Evolutionary conservation across 2,888 invertebrate species (phyloP), one percentile per base, ranked within the genome.

Genomic region (Dolichomitus sp.): DNA sequence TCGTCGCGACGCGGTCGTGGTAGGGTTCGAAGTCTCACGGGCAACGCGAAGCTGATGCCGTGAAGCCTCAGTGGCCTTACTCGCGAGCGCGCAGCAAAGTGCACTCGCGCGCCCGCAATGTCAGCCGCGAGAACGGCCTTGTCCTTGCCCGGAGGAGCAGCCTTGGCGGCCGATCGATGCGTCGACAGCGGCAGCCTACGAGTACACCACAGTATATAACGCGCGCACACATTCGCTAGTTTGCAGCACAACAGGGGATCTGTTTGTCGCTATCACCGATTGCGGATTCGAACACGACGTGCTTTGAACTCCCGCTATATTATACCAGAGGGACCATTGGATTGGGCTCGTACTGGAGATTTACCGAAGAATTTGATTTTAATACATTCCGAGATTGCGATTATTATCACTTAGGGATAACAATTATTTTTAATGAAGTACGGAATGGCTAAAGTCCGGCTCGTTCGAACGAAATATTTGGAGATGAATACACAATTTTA

Each of bases 91-190:
- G 80, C 61, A 69, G 73, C 83, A 65, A 66, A 80, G 79, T 81
- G 75, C 83, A 86, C 88, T 87, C 89, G 85, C 87, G 85, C 85
- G 86, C 74, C 83, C 84, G 89, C 87, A 88, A 87, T 89, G 88
- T 89, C 88, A 90, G 88, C 89, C 86, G 87, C 83, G 80, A 65
- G 83, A 80, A 87, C 87, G 90, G 89, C 91, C 91, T 91, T 92
- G 92, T 90, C 91, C 91, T 91, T 91, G 91, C 90, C 90, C 91
- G 90, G 79, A 83, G 82, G 83, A 85, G 74, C 70, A 80, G 79
- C 91, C 91, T 92, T 91, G 90, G 86, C 88, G 88, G 87, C 84
- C 87, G 91, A 92, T 92, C 91, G 91, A 91, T 91, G 90, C 89
- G 85, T 86, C 77, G 83, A 85, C 80, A 79, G 48, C 72, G 65